Percentiles rank a stretch among this genome's conserved stretches.
phyloP scores from a whole-genome alignment of 2,888 invertebrate species.

The Amblyjoppa fuscipennis region DNA sequence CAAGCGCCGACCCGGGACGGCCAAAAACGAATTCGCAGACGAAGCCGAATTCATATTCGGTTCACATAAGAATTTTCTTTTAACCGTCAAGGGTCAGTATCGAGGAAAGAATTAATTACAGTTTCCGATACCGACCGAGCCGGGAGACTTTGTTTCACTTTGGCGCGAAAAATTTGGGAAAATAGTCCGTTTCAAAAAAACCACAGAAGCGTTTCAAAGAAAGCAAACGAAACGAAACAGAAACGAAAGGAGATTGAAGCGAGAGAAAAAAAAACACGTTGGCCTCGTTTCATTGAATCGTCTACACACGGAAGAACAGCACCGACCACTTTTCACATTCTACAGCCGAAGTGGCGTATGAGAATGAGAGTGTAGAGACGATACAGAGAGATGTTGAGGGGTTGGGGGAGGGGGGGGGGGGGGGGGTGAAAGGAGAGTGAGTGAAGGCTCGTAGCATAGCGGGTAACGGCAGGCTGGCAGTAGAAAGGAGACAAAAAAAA shows the following conservation, averaged over 20 bases:
- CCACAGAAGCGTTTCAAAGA: not conserved
- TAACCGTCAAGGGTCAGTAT: not conserved
- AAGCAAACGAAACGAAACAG: slow-evolving; percentile 11
- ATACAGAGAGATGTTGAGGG: not conserved
- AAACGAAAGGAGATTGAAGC: slow-evolving; percentile 4
- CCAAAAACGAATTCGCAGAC: no score
- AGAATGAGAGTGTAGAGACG: slow-evolving; percentile 31
- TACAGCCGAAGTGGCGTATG: slow-evolving; percentile 34
- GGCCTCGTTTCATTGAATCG: slow-evolving; percentile 51
- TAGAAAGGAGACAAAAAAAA: not conserved
- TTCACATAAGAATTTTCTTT: no score
- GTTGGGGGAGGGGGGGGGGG: not conserved
- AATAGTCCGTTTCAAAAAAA: not conserved
- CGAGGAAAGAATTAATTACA: not conserved
- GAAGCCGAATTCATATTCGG: no score
- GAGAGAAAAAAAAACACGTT: slow-evolving; percentile 12
- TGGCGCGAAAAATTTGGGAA: no score
- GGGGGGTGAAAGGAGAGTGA: not conserved
- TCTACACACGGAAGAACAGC: slow-evolving; percentile 30
- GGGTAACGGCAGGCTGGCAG: slow-evolving; percentile 12
- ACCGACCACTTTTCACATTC: slow-evolving; percentile 39
- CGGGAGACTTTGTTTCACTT: no score
- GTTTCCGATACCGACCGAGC: no score
- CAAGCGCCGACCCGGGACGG: no score
- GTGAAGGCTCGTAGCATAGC: not conserved